phyloP scores from a whole-genome alignment of 92 coral and sea anemone genomes.

The Porites lobata region DNA sequence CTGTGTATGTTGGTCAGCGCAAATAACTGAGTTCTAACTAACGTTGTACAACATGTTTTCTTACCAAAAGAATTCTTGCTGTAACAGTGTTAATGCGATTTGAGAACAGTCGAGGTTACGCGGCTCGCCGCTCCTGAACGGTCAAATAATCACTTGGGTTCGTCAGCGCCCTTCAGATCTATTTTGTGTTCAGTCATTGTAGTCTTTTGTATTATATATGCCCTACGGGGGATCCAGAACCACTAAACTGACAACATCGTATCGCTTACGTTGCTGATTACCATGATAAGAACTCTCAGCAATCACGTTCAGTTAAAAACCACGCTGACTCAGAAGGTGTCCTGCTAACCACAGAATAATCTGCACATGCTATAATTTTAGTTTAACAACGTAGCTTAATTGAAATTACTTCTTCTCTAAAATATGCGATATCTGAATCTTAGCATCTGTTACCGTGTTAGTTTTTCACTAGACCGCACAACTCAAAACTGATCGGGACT shows the following conservation, averaged over 20 bases:
- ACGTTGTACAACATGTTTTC: neutral
- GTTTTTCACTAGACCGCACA: slow-evolving; percentile 9
- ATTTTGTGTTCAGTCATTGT: neutral
- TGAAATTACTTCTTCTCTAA: neutral
- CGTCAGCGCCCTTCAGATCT: slow-evolving; percentile 3
- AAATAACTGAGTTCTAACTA: too few species aligned
- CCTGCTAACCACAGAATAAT: neutral
- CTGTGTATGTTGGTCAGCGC: too few species aligned
- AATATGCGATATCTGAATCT: slow-evolving; percentile 15
- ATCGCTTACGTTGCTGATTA: slow-evolving; percentile 2
- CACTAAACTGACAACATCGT: slow-evolving; percentile 3
- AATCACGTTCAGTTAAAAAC: neutral
- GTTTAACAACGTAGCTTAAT: too few species aligned
- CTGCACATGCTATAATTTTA: neutral
- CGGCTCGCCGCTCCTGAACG: neutral
- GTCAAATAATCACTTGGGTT: neutral
- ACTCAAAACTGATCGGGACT: slow-evolving; percentile 37
- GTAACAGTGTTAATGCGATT: neutral
- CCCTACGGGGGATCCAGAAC: slow-evolving; percentile 22
- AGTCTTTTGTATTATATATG: neutral
- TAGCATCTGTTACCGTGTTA: slow-evolving; percentile 24
- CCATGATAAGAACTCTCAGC: neutral
- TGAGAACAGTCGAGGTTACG: neutral
- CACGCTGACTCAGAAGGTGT: neutral
- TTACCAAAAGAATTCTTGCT: slow-evolving; percentile 15